Percentiles rank a stretch among this genome's conserved stretches.
Conservation (phyloP, 2,888 invertebrate species). For the Eristalis intricaria region DNA sequence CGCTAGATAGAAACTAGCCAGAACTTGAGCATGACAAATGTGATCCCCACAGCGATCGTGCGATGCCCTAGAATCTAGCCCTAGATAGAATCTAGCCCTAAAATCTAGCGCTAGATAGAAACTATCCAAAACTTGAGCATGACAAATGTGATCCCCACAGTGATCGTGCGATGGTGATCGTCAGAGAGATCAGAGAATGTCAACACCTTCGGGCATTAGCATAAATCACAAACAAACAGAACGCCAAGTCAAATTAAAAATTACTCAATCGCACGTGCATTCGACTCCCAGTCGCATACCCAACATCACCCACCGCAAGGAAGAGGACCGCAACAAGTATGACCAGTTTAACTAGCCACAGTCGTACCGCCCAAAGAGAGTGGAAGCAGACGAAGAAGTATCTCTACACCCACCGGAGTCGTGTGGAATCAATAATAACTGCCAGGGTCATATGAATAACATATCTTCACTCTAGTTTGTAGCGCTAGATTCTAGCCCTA, state of each 20-base stretch:
- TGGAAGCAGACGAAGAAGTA: neutral
- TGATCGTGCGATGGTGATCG: neutral
- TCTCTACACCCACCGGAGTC: slow-evolving; percentile 47
- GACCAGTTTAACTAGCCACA: slow-evolving; percentile 67
- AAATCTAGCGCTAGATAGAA: too few species aligned
- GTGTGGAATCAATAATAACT: slow-evolving; percentile 57
- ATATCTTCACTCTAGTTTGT: too few species aligned
- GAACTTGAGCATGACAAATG: too few species aligned
- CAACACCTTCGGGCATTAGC: slow-evolving; percentile 45
- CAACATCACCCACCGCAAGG: slow-evolving; percentile 53
- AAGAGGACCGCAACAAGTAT: slow-evolving; percentile 60
- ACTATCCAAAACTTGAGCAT: neutral
- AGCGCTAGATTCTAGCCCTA: too few species aligned
- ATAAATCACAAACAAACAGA: slow-evolving; percentile 23
- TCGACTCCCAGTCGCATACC: slow-evolving; percentile 3
- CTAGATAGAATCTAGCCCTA: too few species aligned
- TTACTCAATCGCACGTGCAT: slow-evolving; percentile 61
- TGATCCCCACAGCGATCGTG: too few species aligned
- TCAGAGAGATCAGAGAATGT: slow-evolving; percentile 24
- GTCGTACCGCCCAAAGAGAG: neutral
- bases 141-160: neutral
- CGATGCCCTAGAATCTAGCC: too few species aligned
- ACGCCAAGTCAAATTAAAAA: slow-evolving; percentile 59
- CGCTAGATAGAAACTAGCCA: too few species aligned
- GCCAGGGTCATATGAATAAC: slow-evolving; percentile 57